Conservation (phyloP, 2,797 vertebrate genomes). For the Scomberomorus guttatus region DNA sequence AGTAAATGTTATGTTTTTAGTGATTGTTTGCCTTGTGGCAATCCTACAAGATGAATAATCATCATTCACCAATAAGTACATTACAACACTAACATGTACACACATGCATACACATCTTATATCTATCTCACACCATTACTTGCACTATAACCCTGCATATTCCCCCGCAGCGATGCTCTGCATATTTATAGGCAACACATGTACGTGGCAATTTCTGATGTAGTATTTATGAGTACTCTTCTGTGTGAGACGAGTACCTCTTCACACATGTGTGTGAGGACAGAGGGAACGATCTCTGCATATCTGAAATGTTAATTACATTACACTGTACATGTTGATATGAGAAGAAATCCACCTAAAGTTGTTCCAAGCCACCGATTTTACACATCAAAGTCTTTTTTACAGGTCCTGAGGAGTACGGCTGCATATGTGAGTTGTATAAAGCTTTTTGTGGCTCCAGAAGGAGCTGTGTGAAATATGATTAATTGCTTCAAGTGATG, state of each 20-base stretch:
- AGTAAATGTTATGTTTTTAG: neutral
- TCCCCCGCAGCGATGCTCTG: slow-evolving; percentile 31
- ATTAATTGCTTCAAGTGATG: too few species aligned
- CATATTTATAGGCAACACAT: slow-evolving; percentile 53
- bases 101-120: neutral
- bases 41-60: neutral
- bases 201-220: slow-evolving; percentile 33
- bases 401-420: too few species aligned
- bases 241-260: slow-evolving; percentile 27
- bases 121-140: slow-evolving; percentile 17
- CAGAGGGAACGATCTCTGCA: neutral
- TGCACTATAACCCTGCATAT: slow-evolving; percentile 20
- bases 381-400: neutral
- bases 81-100: slow-evolving; percentile 6
- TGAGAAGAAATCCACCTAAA: neutral
- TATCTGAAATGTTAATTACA: neutral
- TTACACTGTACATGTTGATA: neutral
- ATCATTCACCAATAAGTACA: neutral
- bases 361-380: neutral
- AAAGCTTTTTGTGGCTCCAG: too few species aligned
- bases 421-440: too few species aligned
- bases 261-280: neutral
- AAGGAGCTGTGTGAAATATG: too few species aligned
- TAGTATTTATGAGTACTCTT: slow-evolving; percentile 54
- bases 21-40: neutral